These are phyloP conservation scores for Lepidocyrtinus sp. DNA, from an alignment of 2,888 invertebrate genomes.

Conservation along the genomic window DNA sequence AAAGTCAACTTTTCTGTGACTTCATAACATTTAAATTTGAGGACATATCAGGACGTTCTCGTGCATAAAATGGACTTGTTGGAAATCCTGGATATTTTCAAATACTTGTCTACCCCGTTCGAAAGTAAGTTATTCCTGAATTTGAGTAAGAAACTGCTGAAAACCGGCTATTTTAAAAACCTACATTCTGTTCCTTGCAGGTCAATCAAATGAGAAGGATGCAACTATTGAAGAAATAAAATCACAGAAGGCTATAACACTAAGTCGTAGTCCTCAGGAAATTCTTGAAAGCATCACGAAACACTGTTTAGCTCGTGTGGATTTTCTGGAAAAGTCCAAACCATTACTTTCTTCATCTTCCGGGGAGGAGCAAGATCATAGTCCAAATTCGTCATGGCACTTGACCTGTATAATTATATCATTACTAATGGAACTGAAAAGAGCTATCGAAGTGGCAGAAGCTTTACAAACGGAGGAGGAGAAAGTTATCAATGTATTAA, in stretches of 20 bases:
- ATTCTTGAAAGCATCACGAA: constrained; percentile 27
- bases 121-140: too few species aligned
- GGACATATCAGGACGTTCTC: background rate
- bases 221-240: too few species aligned
- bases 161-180: too few species aligned
- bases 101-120: constrained; percentile 40
- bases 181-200: too few species aligned
- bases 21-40: background rate
- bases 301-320: constrained; percentile 23
- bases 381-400: constrained; percentile 53
- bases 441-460: constrained; percentile 53
- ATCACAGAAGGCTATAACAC: too few species aligned
- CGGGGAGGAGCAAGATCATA: background rate
- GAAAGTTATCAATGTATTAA: constrained; percentile 73
- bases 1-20: background rate
- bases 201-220: too few species aligned
- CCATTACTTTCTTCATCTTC: constrained; percentile 9
- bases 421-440: constrained; percentile 45
- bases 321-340: constrained; percentile 38
- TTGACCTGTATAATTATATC: constrained; percentile 56
- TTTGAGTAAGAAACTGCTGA: too few species aligned
- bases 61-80: constrained; percentile 38
- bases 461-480: constrained; percentile 57
- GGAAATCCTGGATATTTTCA: constrained; percentile 39
- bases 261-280: constrained; percentile 25